Conservation (phyloP, 2,797 vertebrate genomes). For the Vireo griseus region DNA sequence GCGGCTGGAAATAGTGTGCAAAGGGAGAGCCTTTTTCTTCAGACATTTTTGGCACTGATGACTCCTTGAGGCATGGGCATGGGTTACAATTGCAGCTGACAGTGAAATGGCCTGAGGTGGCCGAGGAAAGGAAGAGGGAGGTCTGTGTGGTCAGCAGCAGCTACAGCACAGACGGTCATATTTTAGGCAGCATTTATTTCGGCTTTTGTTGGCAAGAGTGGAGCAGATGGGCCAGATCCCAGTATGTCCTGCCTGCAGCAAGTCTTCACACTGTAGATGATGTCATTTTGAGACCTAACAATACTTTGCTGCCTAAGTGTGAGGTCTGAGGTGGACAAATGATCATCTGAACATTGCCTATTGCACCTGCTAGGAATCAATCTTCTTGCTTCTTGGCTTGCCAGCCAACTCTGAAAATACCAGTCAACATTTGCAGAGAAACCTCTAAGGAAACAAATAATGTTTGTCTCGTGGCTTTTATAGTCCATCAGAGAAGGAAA, state of each 20-base stretch:
- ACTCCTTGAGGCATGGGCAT: not conserved
- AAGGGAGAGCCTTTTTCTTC: not conserved
- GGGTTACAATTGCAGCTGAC: fast-evolving
- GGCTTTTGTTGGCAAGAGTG: not conserved
- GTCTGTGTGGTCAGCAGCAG: not conserved
- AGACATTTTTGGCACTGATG: not conserved
- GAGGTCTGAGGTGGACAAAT: not conserved
- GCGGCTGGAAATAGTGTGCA: fast-evolving
- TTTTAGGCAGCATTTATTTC: not conserved
- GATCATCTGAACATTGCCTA: not conserved
- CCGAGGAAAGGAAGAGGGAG: not conserved
- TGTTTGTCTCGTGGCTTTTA: not conserved
- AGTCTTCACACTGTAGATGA: not conserved
- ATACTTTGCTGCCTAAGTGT: not conserved
- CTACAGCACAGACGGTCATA: not conserved
- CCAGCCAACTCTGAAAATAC: not conserved
- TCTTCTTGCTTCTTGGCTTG: not conserved
- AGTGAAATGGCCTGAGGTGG: not conserved
- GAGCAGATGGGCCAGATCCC: not conserved
- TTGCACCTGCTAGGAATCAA: not conserved
- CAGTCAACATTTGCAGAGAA: not conserved
- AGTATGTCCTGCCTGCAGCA: not conserved
- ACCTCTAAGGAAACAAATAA: not conserved
- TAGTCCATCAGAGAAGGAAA: not conserved
- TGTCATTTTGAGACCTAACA: not conserved